These are phyloP conservation scores for Tenualosa ilisha DNA, from an alignment of 2,797 vertebrate species.

Conservation along the genomic window DNA sequence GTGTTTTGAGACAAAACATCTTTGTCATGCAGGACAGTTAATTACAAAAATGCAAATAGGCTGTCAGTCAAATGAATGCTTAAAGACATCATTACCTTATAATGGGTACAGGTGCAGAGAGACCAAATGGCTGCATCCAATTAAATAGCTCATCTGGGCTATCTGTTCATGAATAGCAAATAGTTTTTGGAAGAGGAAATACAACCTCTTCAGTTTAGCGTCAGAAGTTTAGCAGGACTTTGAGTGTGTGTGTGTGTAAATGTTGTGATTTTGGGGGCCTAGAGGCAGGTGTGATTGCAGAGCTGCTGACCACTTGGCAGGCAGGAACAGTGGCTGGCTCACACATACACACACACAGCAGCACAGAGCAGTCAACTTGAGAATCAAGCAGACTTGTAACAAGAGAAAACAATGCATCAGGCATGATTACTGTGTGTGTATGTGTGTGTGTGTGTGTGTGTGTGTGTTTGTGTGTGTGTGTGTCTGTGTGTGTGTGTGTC, in stretches of 20 bases:
- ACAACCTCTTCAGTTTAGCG: background rate
- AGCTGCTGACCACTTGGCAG: background rate
- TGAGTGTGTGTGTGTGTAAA: constrained; percentile 6
- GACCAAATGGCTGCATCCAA: background rate
- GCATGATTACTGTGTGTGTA: background rate
- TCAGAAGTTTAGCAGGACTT: background rate
- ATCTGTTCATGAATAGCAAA: background rate
- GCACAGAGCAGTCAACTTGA: background rate
- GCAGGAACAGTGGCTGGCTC: background rate
- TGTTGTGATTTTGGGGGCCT: background rate
- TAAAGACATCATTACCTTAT: background rate
- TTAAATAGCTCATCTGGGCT: background rate
- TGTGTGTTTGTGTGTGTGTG: background rate
- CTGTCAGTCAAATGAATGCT: background rate
- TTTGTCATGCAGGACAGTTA: background rate
- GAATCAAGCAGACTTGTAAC: too few species aligned
- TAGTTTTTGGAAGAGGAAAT: background rate
- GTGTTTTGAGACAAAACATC: background rate
- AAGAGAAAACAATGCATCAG: background rate
- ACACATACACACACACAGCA: background rate
- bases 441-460: too few species aligned
- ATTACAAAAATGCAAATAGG: background rate
- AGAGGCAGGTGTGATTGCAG: background rate
- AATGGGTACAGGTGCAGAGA: background rate
- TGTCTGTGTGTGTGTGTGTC: background rate